A percentile compares a stretch with the other conserved stretches of the same genome.
Evolutionary conservation across 2,113 vertebrate species (phyloP).

Genomic region (Ptychochromis oligacanthus): DNA sequence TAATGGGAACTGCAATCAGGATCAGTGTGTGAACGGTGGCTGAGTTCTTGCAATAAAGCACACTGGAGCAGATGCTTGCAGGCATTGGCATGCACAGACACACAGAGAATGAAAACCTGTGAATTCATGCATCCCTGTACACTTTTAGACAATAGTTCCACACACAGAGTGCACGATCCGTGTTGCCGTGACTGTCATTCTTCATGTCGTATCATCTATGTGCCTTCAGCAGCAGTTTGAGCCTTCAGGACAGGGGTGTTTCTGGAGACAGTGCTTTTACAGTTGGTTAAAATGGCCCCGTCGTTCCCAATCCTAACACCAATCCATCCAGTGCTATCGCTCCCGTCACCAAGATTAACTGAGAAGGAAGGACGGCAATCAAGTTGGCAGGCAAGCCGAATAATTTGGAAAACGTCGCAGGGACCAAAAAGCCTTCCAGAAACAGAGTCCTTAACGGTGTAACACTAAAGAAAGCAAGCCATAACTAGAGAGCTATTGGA

Average conservation of each 20-base stretch:
- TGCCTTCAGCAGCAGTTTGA: slow-evolving; percentile 32
- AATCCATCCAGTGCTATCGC: slow-evolving; percentile 59
- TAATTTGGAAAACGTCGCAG: slow-evolving; percentile 52
- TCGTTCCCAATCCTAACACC: slow-evolving; percentile 56
- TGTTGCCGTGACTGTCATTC: slow-evolving; percentile 22
- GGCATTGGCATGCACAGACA: neutral
- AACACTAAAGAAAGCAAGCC: slow-evolving; percentile 17
- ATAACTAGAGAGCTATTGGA: slow-evolving; percentile 20
- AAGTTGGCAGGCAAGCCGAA: slow-evolving; percentile 51
- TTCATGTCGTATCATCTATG: slow-evolving; percentile 24
- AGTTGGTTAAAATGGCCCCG: slow-evolving; percentile 44
- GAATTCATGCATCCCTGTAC: neutral
- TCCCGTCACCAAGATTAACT: slow-evolving; percentile 34
- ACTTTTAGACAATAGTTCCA: slow-evolving; percentile 16
- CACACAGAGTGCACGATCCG: neutral
- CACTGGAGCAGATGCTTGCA: slow-evolving; percentile 22
- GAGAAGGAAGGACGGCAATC: slow-evolving; percentile 32
- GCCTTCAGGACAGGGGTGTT: slow-evolving; percentile 30
- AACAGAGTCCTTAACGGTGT: slow-evolving; percentile 22
- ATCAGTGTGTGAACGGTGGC: slow-evolving; percentile 52
- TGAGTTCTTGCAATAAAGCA: slow-evolving; percentile 46
- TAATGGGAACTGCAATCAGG: slow-evolving; percentile 63
- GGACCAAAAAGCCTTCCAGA: slow-evolving; percentile 19
- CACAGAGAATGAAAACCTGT: neutral
- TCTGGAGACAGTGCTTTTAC: slow-evolving; percentile 50